These are phyloP conservation scores for Agriopis leucophaearia DNA, from an alignment of 2,888 invertebrate species.

Conservation along the genomic window DNA sequence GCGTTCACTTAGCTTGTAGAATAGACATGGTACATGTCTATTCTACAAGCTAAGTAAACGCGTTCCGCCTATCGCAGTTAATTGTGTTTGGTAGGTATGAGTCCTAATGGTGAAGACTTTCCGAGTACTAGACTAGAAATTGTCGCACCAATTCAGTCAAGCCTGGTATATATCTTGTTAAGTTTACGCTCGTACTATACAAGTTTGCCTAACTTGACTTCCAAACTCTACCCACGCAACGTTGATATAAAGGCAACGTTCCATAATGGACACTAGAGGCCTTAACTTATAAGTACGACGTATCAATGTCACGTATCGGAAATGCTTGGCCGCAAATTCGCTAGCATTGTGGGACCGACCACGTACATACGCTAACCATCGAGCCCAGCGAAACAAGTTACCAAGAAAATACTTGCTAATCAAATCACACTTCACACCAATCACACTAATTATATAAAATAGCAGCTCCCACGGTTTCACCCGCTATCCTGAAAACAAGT, in stretches of 20 bases:
- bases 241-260: slow-evolving; percentile 12
- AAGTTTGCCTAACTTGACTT: neutral
- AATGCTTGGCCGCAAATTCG: slow-evolving; percentile 53
- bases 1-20: too few species aligned
- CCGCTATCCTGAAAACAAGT: too few species aligned
- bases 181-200: neutral
- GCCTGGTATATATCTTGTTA: neutral
- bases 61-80: neutral
- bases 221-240: slow-evolving; percentile 1
- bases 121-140: neutral
- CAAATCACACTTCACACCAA: too few species aligned
- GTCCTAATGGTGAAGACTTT: neutral
- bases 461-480: too few species aligned
- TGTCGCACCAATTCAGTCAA: neutral
- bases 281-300: slow-evolving; percentile 18
- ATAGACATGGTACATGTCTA: too few species aligned
- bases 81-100: neutral
- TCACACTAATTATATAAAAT: too few species aligned
- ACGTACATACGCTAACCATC: slow-evolving; percentile 48
- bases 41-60: neutral
- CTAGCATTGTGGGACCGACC: slow-evolving; percentile 59
- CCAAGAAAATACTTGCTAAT: neutral
- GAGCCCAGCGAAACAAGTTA: slow-evolving; percentile 29
- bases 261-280: slow-evolving; percentile 28
- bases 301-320: slow-evolving; percentile 54